A percentile compares a stretch with the other conserved stretches of the same genome.
Evolutionary conservation across 2,888 invertebrate species (phyloP).

Genomic region (Ichneumoninae sp.): DNA sequence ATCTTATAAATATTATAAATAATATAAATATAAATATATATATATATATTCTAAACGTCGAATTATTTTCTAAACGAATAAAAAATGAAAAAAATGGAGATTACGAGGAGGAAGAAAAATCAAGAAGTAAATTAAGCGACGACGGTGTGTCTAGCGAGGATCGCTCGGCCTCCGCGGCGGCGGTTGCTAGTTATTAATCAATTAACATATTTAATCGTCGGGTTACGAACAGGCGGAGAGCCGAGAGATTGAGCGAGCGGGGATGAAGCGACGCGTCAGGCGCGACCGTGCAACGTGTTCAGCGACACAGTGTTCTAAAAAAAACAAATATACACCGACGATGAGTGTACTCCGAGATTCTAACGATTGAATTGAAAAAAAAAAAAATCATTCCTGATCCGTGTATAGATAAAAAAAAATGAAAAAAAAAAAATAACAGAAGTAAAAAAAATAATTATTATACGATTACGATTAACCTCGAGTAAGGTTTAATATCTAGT

Average conservation of each 20-base stretch:
- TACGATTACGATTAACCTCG: slow-evolving; percentile 65
- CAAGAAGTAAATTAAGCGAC: slow-evolving; percentile 33
- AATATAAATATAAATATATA: slow-evolving; percentile 55
- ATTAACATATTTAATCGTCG: slow-evolving; percentile 17
- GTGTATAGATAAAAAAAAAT: slow-evolving; percentile 50
- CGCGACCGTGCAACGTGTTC: slow-evolving; percentile 28
- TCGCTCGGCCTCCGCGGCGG: slow-evolving; percentile 15
- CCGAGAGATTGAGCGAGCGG: background rate
- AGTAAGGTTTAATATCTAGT: slow-evolving; percentile 66
- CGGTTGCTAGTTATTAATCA: slow-evolving; percentile 24
- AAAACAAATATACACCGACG: background rate
- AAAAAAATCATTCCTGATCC: slow-evolving; percentile 64
- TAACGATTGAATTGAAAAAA: slow-evolving; percentile 46
- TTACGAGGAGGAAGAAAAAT: slow-evolving; percentile 19
- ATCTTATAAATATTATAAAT: slow-evolving; percentile 65
- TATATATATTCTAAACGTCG: slow-evolving; percentile 65
- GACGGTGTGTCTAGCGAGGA: slow-evolving; percentile 18
- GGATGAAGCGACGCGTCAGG: background rate
- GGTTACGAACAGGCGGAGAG: background rate
- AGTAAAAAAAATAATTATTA: slow-evolving; percentile 39
- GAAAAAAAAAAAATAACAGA: slow-evolving; percentile 40
- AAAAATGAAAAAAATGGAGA: slow-evolving; percentile 13
- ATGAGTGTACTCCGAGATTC: slow-evolving; percentile 33
- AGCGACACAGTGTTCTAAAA: slow-evolving; percentile 24
- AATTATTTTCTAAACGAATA: slow-evolving; percentile 64